Conservation (phyloP, 2,888 invertebrate genomes). For the Malthinus seriepunctatus region DNA sequence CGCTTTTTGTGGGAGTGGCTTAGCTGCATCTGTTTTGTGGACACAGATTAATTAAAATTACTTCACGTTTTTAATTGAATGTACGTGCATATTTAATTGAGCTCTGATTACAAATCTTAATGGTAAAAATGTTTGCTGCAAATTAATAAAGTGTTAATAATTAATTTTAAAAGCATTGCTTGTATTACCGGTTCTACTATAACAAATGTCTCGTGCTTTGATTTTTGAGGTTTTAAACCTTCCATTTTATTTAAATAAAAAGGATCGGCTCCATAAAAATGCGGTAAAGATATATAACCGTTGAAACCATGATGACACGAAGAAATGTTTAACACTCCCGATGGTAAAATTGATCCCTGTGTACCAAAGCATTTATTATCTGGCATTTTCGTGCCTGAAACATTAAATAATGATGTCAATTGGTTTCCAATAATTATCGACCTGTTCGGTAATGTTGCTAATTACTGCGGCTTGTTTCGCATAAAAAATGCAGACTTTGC, state of each 20-base stretch:
- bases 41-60: neutral
- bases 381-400: constrained; percentile 61
- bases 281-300: constrained; percentile 81
- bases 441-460: no score
- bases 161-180: no score
- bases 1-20: no score
- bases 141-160: neutral
- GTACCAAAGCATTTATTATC: constrained; percentile 74
- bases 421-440: no score
- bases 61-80: neutral
- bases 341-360: constrained; percentile 69
- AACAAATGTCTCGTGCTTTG: constrained; percentile 75
- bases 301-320: constrained; percentile 80
- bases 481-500: no score
- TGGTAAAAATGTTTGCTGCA: neutral
- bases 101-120: neutral
- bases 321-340: constrained; percentile 68
- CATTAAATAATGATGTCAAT: neutral
- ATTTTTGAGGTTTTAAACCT: constrained; percentile 70
- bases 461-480: no score
- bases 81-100: neutral
- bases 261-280: constrained; percentile 78
- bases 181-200: constrained; percentile 76
- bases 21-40: no score
- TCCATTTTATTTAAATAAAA: constrained; percentile 64